A percentile compares a stretch with the other conserved stretches of the same genome.
phyloP scores from a whole-genome alignment of 2,888 invertebrate genomes.

The Phyto melanocephala region DNA sequence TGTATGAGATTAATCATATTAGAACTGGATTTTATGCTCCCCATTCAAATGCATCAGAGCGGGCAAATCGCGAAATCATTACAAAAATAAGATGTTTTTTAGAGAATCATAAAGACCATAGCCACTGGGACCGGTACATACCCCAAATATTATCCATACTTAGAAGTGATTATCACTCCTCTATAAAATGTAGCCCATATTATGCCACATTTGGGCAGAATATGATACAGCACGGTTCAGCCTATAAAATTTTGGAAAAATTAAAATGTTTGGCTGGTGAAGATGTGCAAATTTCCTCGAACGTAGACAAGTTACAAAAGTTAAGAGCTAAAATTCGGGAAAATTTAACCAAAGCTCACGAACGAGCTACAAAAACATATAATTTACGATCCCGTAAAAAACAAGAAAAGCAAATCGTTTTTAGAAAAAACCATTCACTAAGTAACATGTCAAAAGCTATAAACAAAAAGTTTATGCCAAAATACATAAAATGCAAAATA shows the following conservation, averaged over 20 bases:
- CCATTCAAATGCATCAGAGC: neutral
- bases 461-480: conserved; percentile 20
- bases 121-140: neutral
- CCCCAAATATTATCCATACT: neutral
- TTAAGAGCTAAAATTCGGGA: neutral
- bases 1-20: neutral
- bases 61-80: neutral
- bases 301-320: neutral
- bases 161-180: conserved; percentile 9
- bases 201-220: conserved; percentile 35
- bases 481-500: conserved; percentile 15
- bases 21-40: neutral
- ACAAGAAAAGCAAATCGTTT: neutral
- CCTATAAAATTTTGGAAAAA: conserved; percentile 28
- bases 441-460: conserved; percentile 2
- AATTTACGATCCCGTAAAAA: neutral
- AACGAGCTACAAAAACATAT: neutral
- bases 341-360: neutral
- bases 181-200: conserved; percentile 36
- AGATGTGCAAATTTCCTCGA: neutral
- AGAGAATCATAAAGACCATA: neutral
- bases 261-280: neutral
- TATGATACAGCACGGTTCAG: conserved; percentile 22
- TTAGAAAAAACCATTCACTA: neutral
- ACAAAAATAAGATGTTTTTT: neutral